Evolutionary conservation across 2,888 invertebrate species (phyloP), one percentile per base, ranked within the genome.

Genomic region (Deilephila elpenor): DNA sequence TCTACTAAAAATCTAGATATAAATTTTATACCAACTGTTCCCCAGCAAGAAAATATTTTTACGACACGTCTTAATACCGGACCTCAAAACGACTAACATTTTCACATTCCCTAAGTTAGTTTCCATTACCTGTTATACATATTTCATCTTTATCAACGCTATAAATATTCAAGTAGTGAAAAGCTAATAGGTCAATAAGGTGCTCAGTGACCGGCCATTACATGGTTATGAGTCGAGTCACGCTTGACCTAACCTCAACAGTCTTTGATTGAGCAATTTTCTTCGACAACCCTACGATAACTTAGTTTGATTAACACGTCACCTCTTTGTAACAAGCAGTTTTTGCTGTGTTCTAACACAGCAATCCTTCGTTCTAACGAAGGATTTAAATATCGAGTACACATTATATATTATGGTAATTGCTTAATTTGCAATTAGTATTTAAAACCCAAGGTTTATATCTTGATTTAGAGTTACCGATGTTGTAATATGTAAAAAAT

Each of bases 221-320:
- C 83, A 83, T 83, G 84, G 87, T 88, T 88, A 90, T 85, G 87
- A 83, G 82, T 79, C 82, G 75, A 82, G 86, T 84, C 90, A 90
- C 90, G 90, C 89, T 88, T 86, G 86, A 87, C 87, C 88, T 83
- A 82, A 78, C 81, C 79, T 77, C 78, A 80, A 80, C 78, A 78
- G 79, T 79, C 77, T 84, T 82, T 86, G 89, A 90, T 90, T 89
- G 87, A 90, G 89, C 88, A 89, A 90, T 90, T 90, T 89, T 87
- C 88, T 87, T 88, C 88, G 82, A 88, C 86, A 82, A 83, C 82
- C 87, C 82, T 82, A 84, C 80, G 85, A 87, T 82, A 84, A 84
- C 80, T 81, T 78, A 80, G 80, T 80, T 81, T 83, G 87, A 88
- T 89, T 89, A 89, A 88, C 88, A 88, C 85, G 84, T 88, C 84